These are phyloP conservation scores for Ctenodactylus gundi DNA, from an alignment of 2,113 vertebrate species.

Conservation along the genomic window DNA sequence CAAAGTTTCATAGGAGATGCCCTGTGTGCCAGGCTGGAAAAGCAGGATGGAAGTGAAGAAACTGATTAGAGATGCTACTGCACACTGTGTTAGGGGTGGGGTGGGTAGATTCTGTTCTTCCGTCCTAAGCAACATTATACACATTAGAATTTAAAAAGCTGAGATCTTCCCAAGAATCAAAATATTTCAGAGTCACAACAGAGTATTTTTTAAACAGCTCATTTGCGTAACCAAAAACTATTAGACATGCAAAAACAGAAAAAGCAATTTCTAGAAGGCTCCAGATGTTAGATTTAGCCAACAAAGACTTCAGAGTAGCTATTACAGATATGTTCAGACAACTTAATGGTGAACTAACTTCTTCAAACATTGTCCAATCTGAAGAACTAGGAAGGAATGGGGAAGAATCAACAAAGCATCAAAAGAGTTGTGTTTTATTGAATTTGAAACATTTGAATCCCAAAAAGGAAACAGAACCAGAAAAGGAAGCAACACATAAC, in stretches of 20 bases:
- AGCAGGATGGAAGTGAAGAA: not conserved
- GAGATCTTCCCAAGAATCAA: not conserved
- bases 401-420: not conserved
- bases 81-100: too few relatives aligned
- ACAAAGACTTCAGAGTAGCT: not conserved
- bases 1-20: rapidly evolving
- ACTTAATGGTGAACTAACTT: not conserved
- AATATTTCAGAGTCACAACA: not conserved
- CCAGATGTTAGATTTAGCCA: not conserved
- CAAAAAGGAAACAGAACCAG: not conserved
- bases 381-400: not conserved
- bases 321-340: not conserved
- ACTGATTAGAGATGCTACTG: not conserved
- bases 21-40: not conserved
- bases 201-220: not conserved
- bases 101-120: not conserved
- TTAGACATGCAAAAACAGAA: not conserved
- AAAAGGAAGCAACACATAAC: not conserved
- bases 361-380: not conserved
- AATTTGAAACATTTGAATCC: too few relatives aligned
- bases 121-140: not conserved
- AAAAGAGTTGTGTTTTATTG: too few relatives aligned
- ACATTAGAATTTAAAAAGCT: not conserved
- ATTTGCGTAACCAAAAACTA: not conserved
- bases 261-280: not conserved